Base-by-base conservation (phyloP, 2,797 vertebrate species). In the Eurystomus glaucurus region DNA sequence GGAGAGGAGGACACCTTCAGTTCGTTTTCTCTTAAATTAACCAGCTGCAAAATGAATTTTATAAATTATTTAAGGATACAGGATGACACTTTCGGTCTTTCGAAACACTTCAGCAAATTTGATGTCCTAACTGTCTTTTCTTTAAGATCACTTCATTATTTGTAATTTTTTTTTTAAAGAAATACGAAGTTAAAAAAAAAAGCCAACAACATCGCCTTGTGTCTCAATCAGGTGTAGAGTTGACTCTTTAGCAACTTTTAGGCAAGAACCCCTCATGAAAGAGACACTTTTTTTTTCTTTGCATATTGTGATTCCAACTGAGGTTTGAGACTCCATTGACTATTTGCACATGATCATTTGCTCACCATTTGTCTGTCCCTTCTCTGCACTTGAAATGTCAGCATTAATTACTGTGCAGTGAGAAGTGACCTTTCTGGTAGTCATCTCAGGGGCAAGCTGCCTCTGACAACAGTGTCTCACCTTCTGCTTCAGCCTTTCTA, bases 281-380 rank as follows among this genome's bases (percentile, higher is more conserved):
- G 41, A 41, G 41, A 41, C 41, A 41, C 41, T 35, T 41, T 41
- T 41, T 41, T 41, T 8, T 41, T 41, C 41, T 41, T 41, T 41
- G 41, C 41, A 41, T 41, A 41, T 41, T 41, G 41, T 15, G 41
- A 41, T 41, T 41, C 41, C 41, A 41, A 41, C 41, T 41, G 41
- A 41, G 41, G 11, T 41, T 41, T 65, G n/a, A 68, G 55, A n/a
- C 39, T 83, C 51, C 18, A 7, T 0, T 18, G 43, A 45, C 39
- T 68, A 29, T 19, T 11, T 31, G 70, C 22, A 33, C 2, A 2
- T 2, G 10, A 43, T 6, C 0, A 3, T 54, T 45, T 1, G 3
- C 37, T 51, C 11, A 31, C 10, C 10, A 25, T 58, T 39, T 25
- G 22, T 14, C 33, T 31, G 8, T 5, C 15, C 10, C 35, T 58